Base-by-base conservation (phyloP, 2,888 invertebrate genomes). In the Baronia brevicornis region DNA sequence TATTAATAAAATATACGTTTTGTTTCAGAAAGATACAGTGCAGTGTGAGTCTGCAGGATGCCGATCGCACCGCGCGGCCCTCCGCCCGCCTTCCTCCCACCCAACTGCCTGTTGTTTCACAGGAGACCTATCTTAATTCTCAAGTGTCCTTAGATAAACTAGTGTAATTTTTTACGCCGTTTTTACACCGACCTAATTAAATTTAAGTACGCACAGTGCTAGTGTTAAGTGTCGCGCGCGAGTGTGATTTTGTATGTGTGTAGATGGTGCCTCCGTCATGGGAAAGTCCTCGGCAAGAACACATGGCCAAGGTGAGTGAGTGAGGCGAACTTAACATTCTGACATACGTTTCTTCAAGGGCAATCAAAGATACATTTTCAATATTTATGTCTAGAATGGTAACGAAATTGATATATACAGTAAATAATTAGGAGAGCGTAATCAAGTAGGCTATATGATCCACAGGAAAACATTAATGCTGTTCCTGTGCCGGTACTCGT, bases 261-360 rank as follows among this genome's bases (percentile, higher is more conserved):
- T 78, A 67, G 72, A 82, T 82, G 82, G 79, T 82, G 78, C 78
- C 82, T 74, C 73, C 84, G 84, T 75, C 84, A 85, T 85, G 84
- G 84, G 85, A 84, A 85, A 85, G 71, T 84, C 84, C 79, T 85
- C 85, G 75, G 82, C 79, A 64, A 84, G 80, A 82, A 82, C 84
- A 84, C 82, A 85, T 77, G 84, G 84, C 66, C 84, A 84, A 84
- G 84, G 85, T 84, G 60, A 84, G 84, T 75, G 53, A 17, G 30
- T 35, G 28, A 19, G 17, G 2, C 18, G 14, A 9, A 27, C 10
- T 23, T 6, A n/a, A 22, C 22, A 22, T 27, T 30, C n/a, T 10
- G 22, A 22, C 26, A 23, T 33, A 26, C 27, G 18, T 15, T 18
- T 5, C 9, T 7, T 10, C 22, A 33, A 36, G 34, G 34, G 18